Evolutionary conservation across 30 jellyfish, hydroid and myxozoan genomes (phyloP).

Genomic region (Pelagia noctiluca): DNA sequence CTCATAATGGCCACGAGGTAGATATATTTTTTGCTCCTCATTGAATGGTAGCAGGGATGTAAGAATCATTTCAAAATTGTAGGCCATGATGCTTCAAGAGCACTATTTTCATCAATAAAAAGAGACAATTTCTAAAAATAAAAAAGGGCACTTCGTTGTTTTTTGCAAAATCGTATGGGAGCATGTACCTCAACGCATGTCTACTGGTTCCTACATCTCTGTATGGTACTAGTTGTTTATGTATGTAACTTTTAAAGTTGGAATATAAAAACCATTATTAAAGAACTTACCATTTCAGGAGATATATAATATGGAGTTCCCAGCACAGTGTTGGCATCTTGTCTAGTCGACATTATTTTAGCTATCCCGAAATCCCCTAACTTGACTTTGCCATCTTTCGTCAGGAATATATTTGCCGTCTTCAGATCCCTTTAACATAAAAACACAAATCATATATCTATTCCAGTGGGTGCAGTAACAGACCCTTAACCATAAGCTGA

Average conservation of each 20-base stretch:
- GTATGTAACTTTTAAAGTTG: no score
- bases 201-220: not conserved
- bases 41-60: no score
- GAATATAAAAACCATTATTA: no score
- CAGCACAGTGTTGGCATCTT: conserved; percentile 90
- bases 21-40: no score
- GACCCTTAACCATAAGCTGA: not conserved
- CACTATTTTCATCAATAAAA: no score
- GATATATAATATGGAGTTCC: conserved; percentile 97
- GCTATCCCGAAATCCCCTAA: conserved; percentile 97
- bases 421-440: conserved; percentile 78
- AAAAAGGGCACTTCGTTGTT: not conserved
- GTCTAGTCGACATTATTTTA: conserved; percentile 84
- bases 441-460: not conserved
- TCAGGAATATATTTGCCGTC: conserved; percentile 84
- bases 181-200: not conserved
- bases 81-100: no score
- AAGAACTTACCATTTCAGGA: conserved; percentile 96
- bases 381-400: conserved; percentile 90
- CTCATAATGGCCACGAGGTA: no score
- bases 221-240: not conserved
- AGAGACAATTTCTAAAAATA: no score
- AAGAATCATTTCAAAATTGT: no score
- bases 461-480: not conserved
- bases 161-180: no score